Evolutionary conservation across 2,888 invertebrate genomes (phyloP).

Genomic region (Phyllotreta cruciferae): DNA sequence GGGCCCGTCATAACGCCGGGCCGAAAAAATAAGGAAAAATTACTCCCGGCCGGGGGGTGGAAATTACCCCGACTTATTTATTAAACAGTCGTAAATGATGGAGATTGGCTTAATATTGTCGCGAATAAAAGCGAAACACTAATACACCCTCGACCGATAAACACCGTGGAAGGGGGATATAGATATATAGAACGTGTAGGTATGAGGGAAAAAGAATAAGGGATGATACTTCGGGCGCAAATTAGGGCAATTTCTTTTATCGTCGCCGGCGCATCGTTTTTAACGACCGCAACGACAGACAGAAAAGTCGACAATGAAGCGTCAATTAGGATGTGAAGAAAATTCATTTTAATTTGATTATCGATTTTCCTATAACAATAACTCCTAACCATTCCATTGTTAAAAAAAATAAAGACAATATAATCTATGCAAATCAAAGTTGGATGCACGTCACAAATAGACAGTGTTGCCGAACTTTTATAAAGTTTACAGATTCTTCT

Average conservation of each 20-base stretch:
- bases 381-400: no score
- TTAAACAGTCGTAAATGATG: constrained; percentile 37
- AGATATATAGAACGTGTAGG: constrained; percentile 2
- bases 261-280: constrained; percentile 15
- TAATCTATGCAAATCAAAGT: no score
- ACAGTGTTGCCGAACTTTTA: no score
- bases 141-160: constrained; percentile 23
- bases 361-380: no score
- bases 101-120: constrained; percentile 29
- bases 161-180: constrained; percentile 15
- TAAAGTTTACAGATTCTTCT: no score
- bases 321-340: constrained; percentile 16
- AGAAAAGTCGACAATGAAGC: constrained; percentile 5
- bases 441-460: no score
- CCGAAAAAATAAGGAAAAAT: constrained; percentile 13
- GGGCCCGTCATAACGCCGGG: constrained; percentile 8
- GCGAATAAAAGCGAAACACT: constrained; percentile 30
- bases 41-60: constrained; percentile 11
- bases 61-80: constrained; percentile 32
- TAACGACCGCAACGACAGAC: not conserved
- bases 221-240: constrained; percentile 5
- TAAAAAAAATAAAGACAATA: no score
- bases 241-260: constrained; percentile 28
- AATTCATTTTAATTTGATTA: constrained; percentile 2
- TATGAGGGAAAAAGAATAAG: not conserved